phyloP scores from a whole-genome alignment of 2,797 vertebrate genomes.

The Macropodus opercularis region DNA sequence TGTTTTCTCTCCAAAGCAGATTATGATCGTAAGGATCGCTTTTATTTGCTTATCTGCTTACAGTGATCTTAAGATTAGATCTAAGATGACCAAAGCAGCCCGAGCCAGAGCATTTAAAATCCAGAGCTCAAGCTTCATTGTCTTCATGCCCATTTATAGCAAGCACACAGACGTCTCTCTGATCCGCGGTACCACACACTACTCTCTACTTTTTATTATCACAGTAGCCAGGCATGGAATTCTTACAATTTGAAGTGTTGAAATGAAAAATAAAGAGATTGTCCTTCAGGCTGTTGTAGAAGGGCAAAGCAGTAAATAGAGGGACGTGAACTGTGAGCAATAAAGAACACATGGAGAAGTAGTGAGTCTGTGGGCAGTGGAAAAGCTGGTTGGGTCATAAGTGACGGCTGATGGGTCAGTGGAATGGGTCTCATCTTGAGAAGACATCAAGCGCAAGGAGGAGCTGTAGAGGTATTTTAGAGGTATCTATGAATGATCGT shows the following conservation, averaged over 20 bases:
- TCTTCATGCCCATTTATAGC: constrained; percentile 32
- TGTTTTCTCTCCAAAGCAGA: constrained; percentile 64
- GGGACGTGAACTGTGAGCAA: constrained; percentile 52
- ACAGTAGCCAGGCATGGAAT: neutral
- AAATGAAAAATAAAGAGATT: constrained; percentile 10
- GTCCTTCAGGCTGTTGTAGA: constrained; percentile 22
- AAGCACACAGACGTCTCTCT: constrained; percentile 8
- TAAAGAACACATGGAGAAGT: constrained; percentile 69
- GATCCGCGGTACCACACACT: no score
- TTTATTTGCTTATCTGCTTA: constrained; percentile 75
- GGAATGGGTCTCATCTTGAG: constrained; percentile 68
- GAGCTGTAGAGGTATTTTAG: constrained; percentile 40
- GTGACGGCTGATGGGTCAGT: constrained; percentile 60
- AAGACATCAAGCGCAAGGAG: constrained; percentile 64
- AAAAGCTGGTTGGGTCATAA: constrained; percentile 56
- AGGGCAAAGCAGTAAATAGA: constrained; percentile 54
- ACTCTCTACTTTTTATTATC: no score
- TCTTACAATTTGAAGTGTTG: constrained; percentile 5
- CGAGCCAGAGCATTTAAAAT: constrained; percentile 35
- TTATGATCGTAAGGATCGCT: constrained; percentile 71
- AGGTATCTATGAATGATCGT: constrained; percentile 34
- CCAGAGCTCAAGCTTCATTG: constrained; percentile 28
- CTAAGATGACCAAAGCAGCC: constrained; percentile 51
- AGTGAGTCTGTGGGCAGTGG: constrained; percentile 56
- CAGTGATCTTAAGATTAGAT: constrained; percentile 72